Evolutionary conservation across 2,888 invertebrate species (phyloP), one percentile per base, ranked within the genome.

Genomic region (Drosophila antonietae): DNA sequence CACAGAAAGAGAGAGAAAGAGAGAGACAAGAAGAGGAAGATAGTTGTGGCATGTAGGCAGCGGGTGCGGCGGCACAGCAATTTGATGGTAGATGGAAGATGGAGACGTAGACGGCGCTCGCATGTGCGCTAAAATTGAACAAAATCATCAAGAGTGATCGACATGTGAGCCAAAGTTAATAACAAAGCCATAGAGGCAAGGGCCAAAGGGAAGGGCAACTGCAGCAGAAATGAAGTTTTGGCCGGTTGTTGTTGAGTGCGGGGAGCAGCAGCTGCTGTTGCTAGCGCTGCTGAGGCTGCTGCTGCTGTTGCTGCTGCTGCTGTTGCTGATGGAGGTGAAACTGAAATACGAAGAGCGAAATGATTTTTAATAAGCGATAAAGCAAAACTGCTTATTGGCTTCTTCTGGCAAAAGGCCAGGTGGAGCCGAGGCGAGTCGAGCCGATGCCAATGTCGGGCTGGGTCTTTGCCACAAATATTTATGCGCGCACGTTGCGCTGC

Each of bases 321-420:
- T 41, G 66, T 53, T 62, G 74, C 58, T 68, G 75, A 65, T 81
- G 70, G 76, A 80, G 87, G 76, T 82, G 73, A 86, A 81, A 79
- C 88, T 87, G 82, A 88, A 89, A 87, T 90, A 88, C 87, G 86
- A 90, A 90, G 87, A 90, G 90, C 83, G 88, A 90, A 90, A 90
- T 90, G 91, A 91, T 91, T 90, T 91, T 91, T 90, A 91, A 91
- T 91, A 91, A 91, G 87, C 90, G 91, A 91, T 91, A 90, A 91
- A 91, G 90, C 89, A 90, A 91, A 91, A 91, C 90, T 90, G 89
- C 88, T 90, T 90, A 90, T 88, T 88, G 88, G 89, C 87, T 88
- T 82, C 81, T 79, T 79, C 64, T 37, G 53, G 62, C 65, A 66
- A 73, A 66, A 71, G 75, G 78, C 73, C 84, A 80, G 75, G 53